Evolutionary conservation across 2,888 invertebrate species (phyloP).

Genomic region (Drosophila kuntzei): DNA sequence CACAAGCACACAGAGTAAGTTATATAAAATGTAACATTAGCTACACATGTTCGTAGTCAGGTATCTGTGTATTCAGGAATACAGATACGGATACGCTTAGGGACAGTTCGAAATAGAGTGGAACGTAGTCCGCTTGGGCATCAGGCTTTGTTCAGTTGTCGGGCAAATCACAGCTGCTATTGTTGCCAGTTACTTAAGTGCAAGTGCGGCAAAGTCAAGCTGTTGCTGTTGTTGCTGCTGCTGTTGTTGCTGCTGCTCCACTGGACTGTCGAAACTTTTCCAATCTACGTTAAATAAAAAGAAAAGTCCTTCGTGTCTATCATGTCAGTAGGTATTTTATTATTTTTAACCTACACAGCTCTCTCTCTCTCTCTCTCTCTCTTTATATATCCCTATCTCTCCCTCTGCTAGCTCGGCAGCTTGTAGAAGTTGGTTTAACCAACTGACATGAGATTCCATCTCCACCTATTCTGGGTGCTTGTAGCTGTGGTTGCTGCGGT

Average conservation of each 20-base stretch:
- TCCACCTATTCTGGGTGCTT: background rate
- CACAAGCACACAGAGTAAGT: constrained; percentile 26
- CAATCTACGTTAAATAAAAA: constrained; percentile 83
- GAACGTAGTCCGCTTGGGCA: constrained; percentile 7
- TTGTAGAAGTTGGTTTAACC: constrained; percentile 54
- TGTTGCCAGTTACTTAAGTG: constrained; percentile 66
- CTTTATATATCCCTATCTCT: background rate
- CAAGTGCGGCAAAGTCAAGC: constrained; percentile 63
- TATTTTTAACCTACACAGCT: constrained; percentile 71
- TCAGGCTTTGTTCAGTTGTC: constrained; percentile 29
- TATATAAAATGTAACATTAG: constrained; percentile 73
- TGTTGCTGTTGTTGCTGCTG: background rate
- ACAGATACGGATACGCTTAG: constrained; percentile 1
- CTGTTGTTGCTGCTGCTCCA: constrained; percentile 28
- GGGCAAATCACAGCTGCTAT: constrained; percentile 62
- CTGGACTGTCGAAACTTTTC: constrained; percentile 80
- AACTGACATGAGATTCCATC: constrained; percentile 35
- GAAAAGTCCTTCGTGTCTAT: constrained; percentile 81
- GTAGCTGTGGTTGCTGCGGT: constrained; percentile 18
- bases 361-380: constrained; percentile 18
- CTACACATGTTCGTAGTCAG: constrained; percentile 57
- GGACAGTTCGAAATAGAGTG: constrained; percentile 2
- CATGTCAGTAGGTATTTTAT: constrained; percentile 82
- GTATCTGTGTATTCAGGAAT: constrained; percentile 11
- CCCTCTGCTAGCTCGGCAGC: constrained; percentile 11